A percentile compares a stretch with the other conserved stretches of the same genome.
Evolutionary conservation across 2,113 vertebrate species (phyloP).

Genomic region (Neoarius graeffei): DNA sequence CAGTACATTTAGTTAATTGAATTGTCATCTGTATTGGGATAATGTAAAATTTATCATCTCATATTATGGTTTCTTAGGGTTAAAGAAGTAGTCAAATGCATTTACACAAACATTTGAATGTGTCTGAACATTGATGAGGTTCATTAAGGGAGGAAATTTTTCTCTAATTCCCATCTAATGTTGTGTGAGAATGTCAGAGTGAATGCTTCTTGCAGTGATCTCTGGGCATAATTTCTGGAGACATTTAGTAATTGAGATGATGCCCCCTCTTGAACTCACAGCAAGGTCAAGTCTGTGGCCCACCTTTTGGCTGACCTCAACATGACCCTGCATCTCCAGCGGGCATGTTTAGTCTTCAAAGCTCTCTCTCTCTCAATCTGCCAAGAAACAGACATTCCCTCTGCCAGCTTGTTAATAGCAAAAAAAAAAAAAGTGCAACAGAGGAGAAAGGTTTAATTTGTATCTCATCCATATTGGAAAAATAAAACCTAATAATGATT

Average conservation of each 20-base stretch:
- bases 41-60: neutral
- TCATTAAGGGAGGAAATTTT: conserved; percentile 20
- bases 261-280: conserved; percentile 45
- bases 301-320: conserved; percentile 49
- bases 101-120: conserved; percentile 8
- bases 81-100: neutral
- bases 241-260: conserved; percentile 57
- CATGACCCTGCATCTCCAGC: conserved; percentile 33
- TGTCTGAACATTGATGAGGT: conserved; percentile 1
- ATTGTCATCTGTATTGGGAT: neutral
- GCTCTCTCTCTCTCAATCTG: neutral
- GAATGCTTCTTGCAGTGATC: conserved; percentile 21
- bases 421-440: conserved; percentile 27
- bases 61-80: neutral
- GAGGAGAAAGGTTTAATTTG: neutral
- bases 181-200: conserved; percentile 24
- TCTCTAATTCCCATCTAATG: conserved; percentile 4
- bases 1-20: neutral
- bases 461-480: neutral
- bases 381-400: conserved; percentile 29
- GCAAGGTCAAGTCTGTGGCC: conserved; percentile 39
- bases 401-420: conserved; percentile 29
- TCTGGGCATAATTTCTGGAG: conserved; percentile 39
- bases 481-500: neutral
- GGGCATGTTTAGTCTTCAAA: conserved; percentile 43